Evolutionary conservation across 2,888 invertebrate genomes (phyloP), one percentile per base, ranked within the genome.

Genomic region (Spodoptera picta): DNA sequence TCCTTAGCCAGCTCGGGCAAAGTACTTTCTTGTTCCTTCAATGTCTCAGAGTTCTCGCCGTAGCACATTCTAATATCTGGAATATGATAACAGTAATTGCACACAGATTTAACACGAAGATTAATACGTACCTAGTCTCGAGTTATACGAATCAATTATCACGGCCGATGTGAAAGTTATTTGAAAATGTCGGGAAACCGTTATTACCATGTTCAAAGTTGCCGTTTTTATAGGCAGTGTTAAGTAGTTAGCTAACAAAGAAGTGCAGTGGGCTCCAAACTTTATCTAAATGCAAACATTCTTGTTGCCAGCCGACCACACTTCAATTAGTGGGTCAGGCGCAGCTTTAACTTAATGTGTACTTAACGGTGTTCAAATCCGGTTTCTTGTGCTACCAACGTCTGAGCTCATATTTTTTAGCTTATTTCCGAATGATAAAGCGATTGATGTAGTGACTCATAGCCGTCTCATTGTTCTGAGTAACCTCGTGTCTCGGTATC

Each of bases 361-460:
- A 81, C 82, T 91, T 93, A 93, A 93, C 93, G 92, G 93, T 90
- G 77, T 80, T 69, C 66, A 82, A 89, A 89, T 85, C 89, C 88
- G 89, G 89, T 91, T 88, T 80, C 79, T 75, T 70, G 77, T 83
- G 76, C 75, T 81, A 76, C 83, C 80, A 76, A 69, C 73, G 68
- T 73, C 74, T 72, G 70, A 73, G 70, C 68, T 75, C 68, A 81
- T 79, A 77, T 72, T 82, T 83, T 19, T 75, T 75, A 65, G 73
- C 53, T 69, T 73, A 71, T 70, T 75, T 69, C 57, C 68, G 65
- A 69, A 75, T 77, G 74, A 73, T 73, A 78, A 73, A 74, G 76
- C 75, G 70, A 76, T 73, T 78, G 77, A 78, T 79, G 62, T 64
- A 58, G 68, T 81, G 83, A 83, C 57, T 84, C 84, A 83, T 69